Evolutionary conservation across 1,140 invertebrate genomes (phyloP), one percentile per base, ranked within the genome.

Genomic region (Philotrypesis tridentata): DNA sequence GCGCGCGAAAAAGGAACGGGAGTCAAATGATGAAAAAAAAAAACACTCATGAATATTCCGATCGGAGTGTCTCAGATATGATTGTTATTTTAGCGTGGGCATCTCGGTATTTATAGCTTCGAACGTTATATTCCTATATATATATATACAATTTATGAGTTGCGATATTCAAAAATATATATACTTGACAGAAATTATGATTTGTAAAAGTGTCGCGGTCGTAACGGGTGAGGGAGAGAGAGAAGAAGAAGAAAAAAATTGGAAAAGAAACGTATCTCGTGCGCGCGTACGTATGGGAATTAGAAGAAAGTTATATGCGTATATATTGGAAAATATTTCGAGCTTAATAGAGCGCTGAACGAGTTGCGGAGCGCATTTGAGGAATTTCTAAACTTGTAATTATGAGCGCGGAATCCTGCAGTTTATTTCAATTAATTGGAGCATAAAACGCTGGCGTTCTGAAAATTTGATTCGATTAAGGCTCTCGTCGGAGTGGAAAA

Each of bases 301-400:
- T 60, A 68, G 55, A 71, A 71, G 77, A 79, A 71, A 78, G 12
- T 60, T 4, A 21, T 60, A 60, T 60, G n/a, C n/a, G 76, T 78
- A 60, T 60, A 60, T 70, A 73, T 63, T 23, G 60, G 70, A 65
- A 65, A 81, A 23, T 81, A 70, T 70, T 37, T 2, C 48, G 25
- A 70, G 23, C 37, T 75, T 70, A 81, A 76, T 70, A 81, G 80
- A 81, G 80, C 80, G 61, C 27, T 40, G 61, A 68, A 67, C 8
- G 63, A 67, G n/a, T n/a, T n/a, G n/a, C n/a, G 6, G 7, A 40
- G 23, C 33, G 1, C 40, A 61, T 40, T 48, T 29, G 61, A 25
- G 33, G 70, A 23, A 73, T 31, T 8, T 67, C 3, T 11, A 80
- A n/a, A 74, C 65, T 80, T 75, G 61, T 67, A 75, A n/a, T 17